Percentiles rank a stretch among this genome's conserved stretches.
phyloP scores from a whole-genome alignment of 2,113 vertebrate species.

The Trogon melanurus region DNA sequence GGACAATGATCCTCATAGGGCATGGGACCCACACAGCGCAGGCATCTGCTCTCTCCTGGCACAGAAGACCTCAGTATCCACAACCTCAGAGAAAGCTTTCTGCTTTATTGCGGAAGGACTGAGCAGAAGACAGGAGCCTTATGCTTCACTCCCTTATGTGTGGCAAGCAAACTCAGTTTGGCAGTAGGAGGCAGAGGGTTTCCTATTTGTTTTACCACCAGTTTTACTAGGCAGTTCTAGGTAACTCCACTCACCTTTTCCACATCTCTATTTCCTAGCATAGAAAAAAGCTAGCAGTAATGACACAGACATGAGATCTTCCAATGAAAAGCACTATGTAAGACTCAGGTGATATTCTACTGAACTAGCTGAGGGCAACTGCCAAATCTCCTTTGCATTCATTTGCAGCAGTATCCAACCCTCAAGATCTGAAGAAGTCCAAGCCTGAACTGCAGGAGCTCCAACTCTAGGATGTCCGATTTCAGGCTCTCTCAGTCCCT shows the following conservation, averaged over 20 bases:
- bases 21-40: conserved; percentile 7
- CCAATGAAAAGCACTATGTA: neutral
- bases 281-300: neutral
- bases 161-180: conserved; percentile 16
- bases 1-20: conserved; percentile 36
- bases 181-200: conserved; percentile 18
- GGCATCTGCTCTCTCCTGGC: conserved; percentile 52
- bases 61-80: neutral
- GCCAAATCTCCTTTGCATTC: neutral
- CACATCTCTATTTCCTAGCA: neutral
- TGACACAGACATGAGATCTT: neutral
- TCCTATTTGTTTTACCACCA: neutral
- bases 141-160: neutral
- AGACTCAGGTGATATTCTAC: neutral
- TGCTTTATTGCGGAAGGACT: conserved; percentile 14
- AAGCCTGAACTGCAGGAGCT: neutral
- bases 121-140: conserved; percentile 46
- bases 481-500: neutral
- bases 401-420: neutral
- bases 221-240: neutral
- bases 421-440: neutral
- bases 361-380: neutral
- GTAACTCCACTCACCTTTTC: neutral
- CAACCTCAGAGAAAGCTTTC: neutral
- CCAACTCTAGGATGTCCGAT: neutral